phyloP scores from a whole-genome alignment of 2,113 vertebrate species.

The Phalacrocorax pelagicus region DNA sequence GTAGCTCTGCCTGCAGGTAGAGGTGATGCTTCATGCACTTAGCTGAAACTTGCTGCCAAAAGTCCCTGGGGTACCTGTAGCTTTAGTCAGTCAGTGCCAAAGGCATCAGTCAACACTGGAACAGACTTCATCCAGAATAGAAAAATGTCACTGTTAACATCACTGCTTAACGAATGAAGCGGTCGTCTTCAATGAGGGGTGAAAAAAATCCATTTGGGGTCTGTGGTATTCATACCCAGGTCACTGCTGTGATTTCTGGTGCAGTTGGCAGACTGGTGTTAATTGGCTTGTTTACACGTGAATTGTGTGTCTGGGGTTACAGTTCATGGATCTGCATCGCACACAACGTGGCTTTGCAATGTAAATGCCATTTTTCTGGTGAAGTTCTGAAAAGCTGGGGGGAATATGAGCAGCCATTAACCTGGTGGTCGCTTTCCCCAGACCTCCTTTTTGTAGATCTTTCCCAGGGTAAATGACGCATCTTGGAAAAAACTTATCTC shows the following conservation, averaged over 20 bases:
- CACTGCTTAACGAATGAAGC: background rate
- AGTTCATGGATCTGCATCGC: background rate
- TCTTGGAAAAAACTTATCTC: background rate
- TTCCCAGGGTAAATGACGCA: background rate
- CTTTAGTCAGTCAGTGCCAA: background rate
- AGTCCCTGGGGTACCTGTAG: background rate
- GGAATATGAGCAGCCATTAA: background rate
- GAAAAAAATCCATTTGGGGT: background rate
- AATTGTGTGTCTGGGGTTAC: background rate
- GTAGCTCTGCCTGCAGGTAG: background rate
- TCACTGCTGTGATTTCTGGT: background rate
- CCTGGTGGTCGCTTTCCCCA: background rate
- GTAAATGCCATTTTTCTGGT: background rate
- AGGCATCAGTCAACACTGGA: background rate
- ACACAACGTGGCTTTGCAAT: background rate
- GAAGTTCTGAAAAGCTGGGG: background rate
- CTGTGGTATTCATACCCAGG: background rate
- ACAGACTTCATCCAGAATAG: background rate
- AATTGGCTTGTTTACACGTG: background rate
- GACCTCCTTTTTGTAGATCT: background rate
- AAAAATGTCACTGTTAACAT: background rate
- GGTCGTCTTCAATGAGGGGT: background rate
- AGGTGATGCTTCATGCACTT: background rate
- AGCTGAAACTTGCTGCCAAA: fast-evolving
- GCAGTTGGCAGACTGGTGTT: background rate